Conservation (phyloP, 2,888 invertebrate genomes). For the Cheilosia grossa region DNA sequence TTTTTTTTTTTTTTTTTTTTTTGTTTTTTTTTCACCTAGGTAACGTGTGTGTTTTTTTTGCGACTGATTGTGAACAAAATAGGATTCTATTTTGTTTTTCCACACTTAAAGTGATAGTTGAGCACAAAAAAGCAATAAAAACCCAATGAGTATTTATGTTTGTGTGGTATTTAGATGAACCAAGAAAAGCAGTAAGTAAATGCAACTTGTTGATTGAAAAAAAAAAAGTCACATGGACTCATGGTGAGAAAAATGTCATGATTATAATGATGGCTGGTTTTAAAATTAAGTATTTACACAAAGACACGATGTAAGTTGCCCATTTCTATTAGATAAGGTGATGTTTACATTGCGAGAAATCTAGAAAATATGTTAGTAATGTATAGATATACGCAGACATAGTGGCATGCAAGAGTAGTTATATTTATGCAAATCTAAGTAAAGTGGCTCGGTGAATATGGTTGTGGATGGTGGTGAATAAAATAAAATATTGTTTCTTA, state of each 20-base stretch:
- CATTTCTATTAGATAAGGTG: conserved; percentile 67
- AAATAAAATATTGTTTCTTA: conserved; percentile 31
- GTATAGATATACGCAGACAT: conserved; percentile 1
- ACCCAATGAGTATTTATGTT: conserved; percentile 11
- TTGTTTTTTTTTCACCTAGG: conserved; percentile 30
- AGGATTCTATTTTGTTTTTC: neutral
- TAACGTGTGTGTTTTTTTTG: conserved; percentile 37
- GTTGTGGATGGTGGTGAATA: conserved; percentile 41
- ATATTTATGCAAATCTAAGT: neutral
- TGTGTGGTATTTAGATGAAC: conserved; percentile 15
- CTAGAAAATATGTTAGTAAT: conserved; percentile 45
- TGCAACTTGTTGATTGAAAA: conserved; percentile 13
- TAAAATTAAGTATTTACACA: conserved; percentile 38
- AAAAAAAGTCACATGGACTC: conserved; percentile 3
- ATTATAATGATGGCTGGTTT: conserved; percentile 36
- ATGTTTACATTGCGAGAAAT: conserved; percentile 23
- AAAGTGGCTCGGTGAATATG: conserved; percentile 41
- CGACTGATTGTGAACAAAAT: conserved; percentile 35
- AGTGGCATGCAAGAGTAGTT: conserved; percentile 53
- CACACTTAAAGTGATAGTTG: conserved; percentile 8
- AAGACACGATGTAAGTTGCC: conserved; percentile 69
- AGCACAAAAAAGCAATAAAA: conserved; percentile 4
- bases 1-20: conserved; percentile 46
- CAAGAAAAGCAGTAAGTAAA: conserved; percentile 11
- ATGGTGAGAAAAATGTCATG: conserved; percentile 16